Evolutionary conservation across 2,797 vertebrate species (phyloP).

Genomic region (Aselliscus stoliczkanus): DNA sequence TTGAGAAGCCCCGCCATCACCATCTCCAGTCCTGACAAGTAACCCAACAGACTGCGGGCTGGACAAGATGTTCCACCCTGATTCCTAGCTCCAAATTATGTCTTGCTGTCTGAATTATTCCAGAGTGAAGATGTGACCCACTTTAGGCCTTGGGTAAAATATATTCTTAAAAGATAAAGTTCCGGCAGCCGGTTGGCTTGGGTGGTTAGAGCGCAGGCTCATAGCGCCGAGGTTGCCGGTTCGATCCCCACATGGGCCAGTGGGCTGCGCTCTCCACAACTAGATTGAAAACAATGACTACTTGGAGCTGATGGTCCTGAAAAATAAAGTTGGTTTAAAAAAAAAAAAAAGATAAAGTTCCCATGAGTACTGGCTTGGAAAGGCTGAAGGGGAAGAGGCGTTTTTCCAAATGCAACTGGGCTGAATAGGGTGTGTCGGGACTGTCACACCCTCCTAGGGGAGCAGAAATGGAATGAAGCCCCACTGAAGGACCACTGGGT

Average conservation of each 20-base stretch:
- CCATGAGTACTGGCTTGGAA: background rate
- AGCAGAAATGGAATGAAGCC: background rate
- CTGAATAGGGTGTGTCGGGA: background rate
- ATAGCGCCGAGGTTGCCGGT: no score
- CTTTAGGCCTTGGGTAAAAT: constrained; percentile 25
- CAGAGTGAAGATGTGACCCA: background rate
- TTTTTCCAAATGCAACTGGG: background rate
- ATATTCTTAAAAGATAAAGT: background rate
- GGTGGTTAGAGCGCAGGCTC: no score
- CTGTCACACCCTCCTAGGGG: background rate
- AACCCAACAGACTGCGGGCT: background rate
- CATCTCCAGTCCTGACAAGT: background rate
- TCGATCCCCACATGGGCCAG: no score
- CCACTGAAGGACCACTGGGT: background rate
- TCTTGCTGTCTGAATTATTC: background rate
- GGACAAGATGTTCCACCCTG: background rate
- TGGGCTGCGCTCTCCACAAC: no score
- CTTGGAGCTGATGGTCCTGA: no score
- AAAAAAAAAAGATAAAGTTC: background rate
- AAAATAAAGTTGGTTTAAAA: no score
- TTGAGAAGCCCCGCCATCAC: background rate
- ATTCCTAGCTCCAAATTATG: background rate
- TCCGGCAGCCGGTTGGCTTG: no score
- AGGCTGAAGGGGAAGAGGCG: background rate
- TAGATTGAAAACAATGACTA: no score